Conservation (phyloP, 1,140 invertebrate genomes). For the Drosophila sproati region DNA sequence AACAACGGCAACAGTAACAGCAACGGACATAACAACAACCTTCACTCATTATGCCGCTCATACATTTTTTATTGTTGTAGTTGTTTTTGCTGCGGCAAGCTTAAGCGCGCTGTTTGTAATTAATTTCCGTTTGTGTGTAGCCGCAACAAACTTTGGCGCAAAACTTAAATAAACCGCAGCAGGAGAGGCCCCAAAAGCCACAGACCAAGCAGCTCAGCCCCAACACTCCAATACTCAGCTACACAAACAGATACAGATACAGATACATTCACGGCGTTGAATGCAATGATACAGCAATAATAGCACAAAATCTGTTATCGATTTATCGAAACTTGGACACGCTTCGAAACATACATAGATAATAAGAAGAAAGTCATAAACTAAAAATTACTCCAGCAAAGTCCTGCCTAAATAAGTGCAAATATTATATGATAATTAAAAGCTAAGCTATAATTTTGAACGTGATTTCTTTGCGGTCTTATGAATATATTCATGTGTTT, state of each 20-base stretch:
- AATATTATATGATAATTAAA: no score
- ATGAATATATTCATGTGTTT: no score
- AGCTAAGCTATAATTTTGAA: no score
- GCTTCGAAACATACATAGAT: background rate
- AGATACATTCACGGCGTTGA: conserved; percentile 12
- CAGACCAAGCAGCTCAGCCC: conserved; percentile 5
- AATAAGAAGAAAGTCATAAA: no score
- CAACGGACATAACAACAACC: conserved; percentile 47
- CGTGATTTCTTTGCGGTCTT: no score
- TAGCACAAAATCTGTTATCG: background rate
- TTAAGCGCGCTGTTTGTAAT: conserved; percentile 79
- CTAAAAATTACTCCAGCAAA: no score
- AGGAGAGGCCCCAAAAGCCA: conserved; percentile 45
- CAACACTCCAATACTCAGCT: conserved; percentile 2
- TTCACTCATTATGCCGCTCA: conserved; percentile 74
- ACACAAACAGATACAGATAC: conserved; percentile 16
- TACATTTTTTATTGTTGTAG: conserved; percentile 64
- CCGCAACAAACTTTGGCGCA: conserved; percentile 70
- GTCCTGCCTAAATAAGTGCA: no score
- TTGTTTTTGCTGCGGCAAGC: conserved; percentile 57
- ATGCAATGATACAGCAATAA: conserved; percentile 38
- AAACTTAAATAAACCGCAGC: conserved; percentile 73
- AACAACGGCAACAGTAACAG: conserved; percentile 37
- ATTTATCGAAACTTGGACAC: background rate
- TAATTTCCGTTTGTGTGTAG: conserved; percentile 81